These are phyloP conservation scores for Litoditis marina DNA, from an alignment of 2,888 invertebrate species.

Conservation along the genomic window DNA sequence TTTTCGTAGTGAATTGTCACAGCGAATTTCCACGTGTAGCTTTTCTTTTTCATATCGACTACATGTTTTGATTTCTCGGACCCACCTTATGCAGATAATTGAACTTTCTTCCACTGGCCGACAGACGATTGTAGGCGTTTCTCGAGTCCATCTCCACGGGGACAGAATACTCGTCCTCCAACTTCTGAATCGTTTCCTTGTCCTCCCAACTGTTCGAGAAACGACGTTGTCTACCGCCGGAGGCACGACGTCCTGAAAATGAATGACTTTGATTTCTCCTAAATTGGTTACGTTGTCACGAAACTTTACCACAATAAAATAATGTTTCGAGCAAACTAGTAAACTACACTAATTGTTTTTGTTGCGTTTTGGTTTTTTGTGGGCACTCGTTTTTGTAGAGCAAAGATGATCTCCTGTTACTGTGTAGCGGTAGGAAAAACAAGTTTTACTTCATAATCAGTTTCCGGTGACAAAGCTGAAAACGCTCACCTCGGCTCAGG, in stretches of 20 bases:
- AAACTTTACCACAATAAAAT: too few species aligned
- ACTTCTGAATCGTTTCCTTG: conserved; percentile 48
- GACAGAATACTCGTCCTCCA: conserved; percentile 36
- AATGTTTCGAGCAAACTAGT: too few species aligned
- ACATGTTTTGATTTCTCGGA: too few species aligned
- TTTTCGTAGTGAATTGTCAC: background rate
- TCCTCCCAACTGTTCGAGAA: conserved; percentile 53
- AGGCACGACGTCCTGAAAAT: conserved; percentile 26
- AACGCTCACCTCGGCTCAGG: conserved; percentile 45
- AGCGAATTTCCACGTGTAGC: background rate
- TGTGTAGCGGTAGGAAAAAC: too few species aligned
- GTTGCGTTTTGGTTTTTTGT: background rate
- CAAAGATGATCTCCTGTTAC: too few species aligned
- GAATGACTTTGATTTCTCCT: too few species aligned
- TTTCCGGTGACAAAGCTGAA: too few species aligned
- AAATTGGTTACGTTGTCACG: too few species aligned
- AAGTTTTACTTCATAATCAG: too few species aligned
- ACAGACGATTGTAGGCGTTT: conserved; percentile 46
- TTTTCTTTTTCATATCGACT: background rate
- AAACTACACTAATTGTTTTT: too few species aligned
- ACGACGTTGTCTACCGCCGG: conserved; percentile 38
- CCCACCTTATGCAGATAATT: conserved; percentile 57
- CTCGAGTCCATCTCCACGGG: conserved; percentile 22
- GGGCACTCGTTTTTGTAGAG: too few species aligned
- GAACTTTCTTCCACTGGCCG: conserved; percentile 55